Percentiles rank a stretch among this genome's conserved stretches.
phyloP scores from a whole-genome alignment of 1,140 invertebrate genomes.

The Odontomachus brunneus region DNA sequence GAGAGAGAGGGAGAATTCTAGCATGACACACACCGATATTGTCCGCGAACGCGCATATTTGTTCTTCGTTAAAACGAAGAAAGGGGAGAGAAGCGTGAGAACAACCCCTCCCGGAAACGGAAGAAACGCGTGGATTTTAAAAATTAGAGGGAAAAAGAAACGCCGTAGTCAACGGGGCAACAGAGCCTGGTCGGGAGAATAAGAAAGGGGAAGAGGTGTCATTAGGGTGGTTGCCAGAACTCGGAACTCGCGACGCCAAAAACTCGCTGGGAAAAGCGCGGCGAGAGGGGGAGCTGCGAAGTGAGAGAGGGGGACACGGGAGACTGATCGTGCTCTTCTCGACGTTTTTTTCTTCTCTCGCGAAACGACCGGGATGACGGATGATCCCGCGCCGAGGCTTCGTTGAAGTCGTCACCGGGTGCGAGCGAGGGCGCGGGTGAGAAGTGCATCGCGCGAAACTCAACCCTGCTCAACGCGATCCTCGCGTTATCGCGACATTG shows the following conservation, averaged over 20 bases:
- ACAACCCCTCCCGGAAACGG: slow-evolving; percentile 16
- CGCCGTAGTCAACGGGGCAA: neutral
- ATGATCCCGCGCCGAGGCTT: neutral
- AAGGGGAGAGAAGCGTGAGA: slow-evolving; percentile 46
- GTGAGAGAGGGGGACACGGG: slow-evolving; percentile 2
- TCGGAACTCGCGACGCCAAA: slow-evolving; percentile 54
- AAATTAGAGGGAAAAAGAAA: neutral
- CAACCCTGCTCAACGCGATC: neutral
- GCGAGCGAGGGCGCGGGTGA: no score
- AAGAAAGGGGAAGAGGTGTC: neutral
- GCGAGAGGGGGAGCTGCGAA: slow-evolving; percentile 13
- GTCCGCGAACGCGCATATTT: neutral
- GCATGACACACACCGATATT: slow-evolving; percentile 7
- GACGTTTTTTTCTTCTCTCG: neutral
- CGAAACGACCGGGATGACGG: slow-evolving; percentile 10
- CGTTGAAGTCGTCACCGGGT: no score
- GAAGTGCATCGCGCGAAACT: neutral
- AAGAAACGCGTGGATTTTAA: slow-evolving; percentile 5
- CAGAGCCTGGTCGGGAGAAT: neutral
- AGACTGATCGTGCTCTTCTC: slow-evolving; percentile 22
- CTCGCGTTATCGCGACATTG: neutral
- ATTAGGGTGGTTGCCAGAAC: slow-evolving; percentile 66
- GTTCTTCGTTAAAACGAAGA: neutral
- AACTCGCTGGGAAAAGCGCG: slow-evolving; percentile 24
- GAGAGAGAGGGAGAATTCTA: slow-evolving; percentile 9